Evolutionary conservation across 2,888 invertebrate species (phyloP).

Genomic region (Melanostoma mellinum): DNA sequence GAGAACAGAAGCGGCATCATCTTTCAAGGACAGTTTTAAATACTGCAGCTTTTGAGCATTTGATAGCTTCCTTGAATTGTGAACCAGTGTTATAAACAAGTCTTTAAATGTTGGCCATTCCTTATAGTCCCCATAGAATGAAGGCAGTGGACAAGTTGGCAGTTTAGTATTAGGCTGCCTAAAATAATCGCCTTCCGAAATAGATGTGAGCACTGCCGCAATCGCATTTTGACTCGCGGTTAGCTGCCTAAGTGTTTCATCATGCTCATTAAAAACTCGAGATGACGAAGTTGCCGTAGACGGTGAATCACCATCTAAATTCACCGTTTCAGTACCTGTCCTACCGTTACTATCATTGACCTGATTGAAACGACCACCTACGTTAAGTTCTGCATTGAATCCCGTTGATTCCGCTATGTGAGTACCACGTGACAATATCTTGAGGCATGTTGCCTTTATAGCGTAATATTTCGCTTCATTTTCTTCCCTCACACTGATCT

Average conservation of each 20-base stretch:
- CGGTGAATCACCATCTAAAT: too few species aligned
- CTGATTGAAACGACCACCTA: too few species aligned
- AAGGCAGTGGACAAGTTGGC: neutral
- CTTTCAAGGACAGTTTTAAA: slow-evolving; percentile 10
- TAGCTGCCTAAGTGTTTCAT: too few species aligned
- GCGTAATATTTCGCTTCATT: slow-evolving; percentile 3
- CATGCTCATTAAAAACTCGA: too few species aligned
- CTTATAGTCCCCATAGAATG: slow-evolving; percentile 6
- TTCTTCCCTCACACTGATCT: neutral
- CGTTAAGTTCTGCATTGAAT: too few species aligned
- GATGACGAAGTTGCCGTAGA: too few species aligned
- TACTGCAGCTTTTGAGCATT: neutral
- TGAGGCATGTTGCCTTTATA: neutral
- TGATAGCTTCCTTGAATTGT: too few species aligned
- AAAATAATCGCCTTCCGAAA: too few species aligned
- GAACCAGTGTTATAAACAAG: neutral
- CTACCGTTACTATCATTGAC: too few species aligned
- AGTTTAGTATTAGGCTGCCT: too few species aligned
- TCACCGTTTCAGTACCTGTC: too few species aligned
- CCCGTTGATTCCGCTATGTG: slow-evolving; percentile 10
- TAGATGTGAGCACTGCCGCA: neutral
- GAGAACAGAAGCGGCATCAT: slow-evolving; percentile 9
- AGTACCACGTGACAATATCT: neutral
- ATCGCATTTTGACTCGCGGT: neutral
- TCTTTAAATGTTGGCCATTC: slow-evolving; percentile 8